Evolutionary conservation across 1,140 invertebrate genomes (phyloP), one percentile per base, ranked within the genome.

Genomic region (Asbolus verrucosus): DNA sequence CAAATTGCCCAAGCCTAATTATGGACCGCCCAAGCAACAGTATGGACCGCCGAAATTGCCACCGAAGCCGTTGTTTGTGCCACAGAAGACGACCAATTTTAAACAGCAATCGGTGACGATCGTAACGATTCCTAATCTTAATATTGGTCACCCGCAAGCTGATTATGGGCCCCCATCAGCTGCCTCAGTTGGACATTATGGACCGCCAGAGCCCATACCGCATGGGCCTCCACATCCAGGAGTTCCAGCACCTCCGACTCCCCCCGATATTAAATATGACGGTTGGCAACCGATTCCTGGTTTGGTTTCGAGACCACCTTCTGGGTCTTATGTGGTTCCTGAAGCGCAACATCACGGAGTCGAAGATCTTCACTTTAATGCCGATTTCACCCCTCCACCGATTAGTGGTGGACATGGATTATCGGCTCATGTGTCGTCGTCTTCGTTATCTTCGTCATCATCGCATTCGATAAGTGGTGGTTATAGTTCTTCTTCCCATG

Each of bases 231-330:
- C 86, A 8, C 86, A 86, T 54, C 86, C 88, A 16, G 89, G 89
- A 19, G 87, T 88, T n/a, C 87, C 87, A 70, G 88, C 89, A 1
- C 89, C 89, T 18, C 89, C 90, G 9, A 91, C 90, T 5, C 89
- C 89, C 6, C 89, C 90, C 1, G 88, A 91, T 76, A 91, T 92
- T 4, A 85, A 90, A 65, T 94, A 93, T 75, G 92, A 94, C 71
- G 92, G 92, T 21, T 94, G 92, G 92, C 91, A 91, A 75, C 92
- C 92, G 9, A 93, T 94, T 38, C 87, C 91, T 21, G 90, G 91
- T 27, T 81, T 85, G 14, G 76, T 85, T 6, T 82, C 82, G 27
- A 79, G 79, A 36, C 73, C 77, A 27, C 80, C 81, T 1, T 70
- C 72, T 14, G 73, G 75, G 6, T 72, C 77, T 6, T 82, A 82